Percentiles rank a stretch among this genome's conserved stretches.
Conservation (phyloP, 2,797 vertebrate species). For the Chromis chromis region DNA sequence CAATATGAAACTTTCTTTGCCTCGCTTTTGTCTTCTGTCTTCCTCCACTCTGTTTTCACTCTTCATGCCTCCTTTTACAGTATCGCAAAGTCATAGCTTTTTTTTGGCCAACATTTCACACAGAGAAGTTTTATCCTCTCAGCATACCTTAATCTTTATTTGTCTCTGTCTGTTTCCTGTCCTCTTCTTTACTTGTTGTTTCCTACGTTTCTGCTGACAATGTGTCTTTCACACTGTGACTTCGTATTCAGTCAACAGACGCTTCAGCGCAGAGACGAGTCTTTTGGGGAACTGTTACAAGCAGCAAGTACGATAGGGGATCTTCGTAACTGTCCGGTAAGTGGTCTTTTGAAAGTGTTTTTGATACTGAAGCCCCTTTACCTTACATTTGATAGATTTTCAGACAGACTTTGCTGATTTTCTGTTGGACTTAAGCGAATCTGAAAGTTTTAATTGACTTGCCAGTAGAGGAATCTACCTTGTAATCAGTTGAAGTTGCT, state of each 20-base stretch:
- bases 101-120: conserved; percentile 16
- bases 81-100: conserved; percentile 25
- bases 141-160: conserved; percentile 27
- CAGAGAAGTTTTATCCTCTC: neutral
- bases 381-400: too few relatives aligned
- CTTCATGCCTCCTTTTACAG: conserved; percentile 15
- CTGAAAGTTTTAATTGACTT: neutral
- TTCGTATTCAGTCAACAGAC: conserved; percentile 79
- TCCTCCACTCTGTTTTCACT: conserved; percentile 6
- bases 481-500: neutral
- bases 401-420: too few relatives aligned
- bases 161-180: conserved; percentile 14
- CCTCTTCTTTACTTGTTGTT: neutral
- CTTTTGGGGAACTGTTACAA: conserved; percentile 94
- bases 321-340: conserved; percentile 95
- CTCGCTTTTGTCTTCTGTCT: conserved; percentile 21
- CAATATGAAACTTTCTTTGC: conserved; percentile 29
- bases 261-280: conserved; percentile 84
- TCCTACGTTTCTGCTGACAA: conserved; percentile 31
- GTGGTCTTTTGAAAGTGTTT: conserved; percentile 55
- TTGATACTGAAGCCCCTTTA: too few relatives aligned
- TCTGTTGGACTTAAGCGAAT: neutral
- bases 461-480: neutral
- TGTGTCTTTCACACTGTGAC: neutral
- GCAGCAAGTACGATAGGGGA: conserved; percentile 94